Conservation (phyloP, 1,140 invertebrate genomes). For the Maniola jurtina region DNA sequence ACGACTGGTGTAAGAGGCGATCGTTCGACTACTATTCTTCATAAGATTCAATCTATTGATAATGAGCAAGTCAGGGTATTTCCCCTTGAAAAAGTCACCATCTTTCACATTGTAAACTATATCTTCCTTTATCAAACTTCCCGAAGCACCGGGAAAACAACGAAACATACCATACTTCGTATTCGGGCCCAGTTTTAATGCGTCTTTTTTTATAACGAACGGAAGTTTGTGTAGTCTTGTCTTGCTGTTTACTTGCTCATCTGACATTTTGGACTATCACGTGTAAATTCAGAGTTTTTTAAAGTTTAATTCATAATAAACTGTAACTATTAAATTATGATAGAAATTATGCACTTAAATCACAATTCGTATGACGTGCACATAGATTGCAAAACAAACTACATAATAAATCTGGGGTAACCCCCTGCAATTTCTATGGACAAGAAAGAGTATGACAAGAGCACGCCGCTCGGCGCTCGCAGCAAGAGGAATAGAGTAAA, state of each 20-base stretch:
- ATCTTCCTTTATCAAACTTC: constrained; percentile 41
- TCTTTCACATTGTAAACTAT: constrained; percentile 46
- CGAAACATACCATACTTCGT: constrained; percentile 15
- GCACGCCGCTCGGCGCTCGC: no score
- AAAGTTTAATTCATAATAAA: not conserved
- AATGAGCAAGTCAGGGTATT: constrained; percentile 45
- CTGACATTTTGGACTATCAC: constrained; percentile 15
- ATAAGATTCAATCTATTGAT: constrained; percentile 40
- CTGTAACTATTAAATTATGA: no score
- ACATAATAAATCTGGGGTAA: not conserved
- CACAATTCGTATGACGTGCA: no score
- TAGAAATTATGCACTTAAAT: no score
- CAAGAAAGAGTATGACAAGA: not conserved
- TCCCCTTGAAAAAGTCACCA: constrained; percentile 48
- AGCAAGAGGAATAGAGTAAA: no score
- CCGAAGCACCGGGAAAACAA: not conserved
- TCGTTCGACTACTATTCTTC: constrained; percentile 43
- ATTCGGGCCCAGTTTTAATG: not conserved
- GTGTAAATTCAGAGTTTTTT: not conserved
- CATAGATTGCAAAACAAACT: not conserved
- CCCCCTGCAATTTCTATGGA: not conserved
- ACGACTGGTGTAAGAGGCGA: constrained; percentile 35
- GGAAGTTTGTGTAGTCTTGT: constrained; percentile 30
- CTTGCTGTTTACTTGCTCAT: not conserved
- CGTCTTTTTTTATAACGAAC: constrained; percentile 34